phyloP scores from a whole-genome alignment of 2,888 invertebrate genomes.

The Scaptomyza reducta region DNA sequence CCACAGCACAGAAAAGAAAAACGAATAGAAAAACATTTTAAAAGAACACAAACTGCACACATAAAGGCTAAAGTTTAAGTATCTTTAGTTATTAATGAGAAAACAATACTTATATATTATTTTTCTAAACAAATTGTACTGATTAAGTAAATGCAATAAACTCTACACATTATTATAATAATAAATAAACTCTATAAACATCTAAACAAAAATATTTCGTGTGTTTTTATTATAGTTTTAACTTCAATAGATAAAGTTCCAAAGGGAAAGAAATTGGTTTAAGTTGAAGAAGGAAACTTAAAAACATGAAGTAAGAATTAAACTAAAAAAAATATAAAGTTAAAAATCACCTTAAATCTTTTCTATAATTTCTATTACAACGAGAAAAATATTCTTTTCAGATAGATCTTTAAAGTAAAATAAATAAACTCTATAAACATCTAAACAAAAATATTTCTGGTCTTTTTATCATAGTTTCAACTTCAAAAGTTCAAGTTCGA shows the following conservation, averaged over 20 bases:
- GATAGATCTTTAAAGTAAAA: no score
- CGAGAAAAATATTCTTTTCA: no score
- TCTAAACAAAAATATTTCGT: constrained; percentile 33
- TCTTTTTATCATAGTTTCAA: no score
- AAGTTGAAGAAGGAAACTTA: no score
- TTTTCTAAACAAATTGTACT: constrained; percentile 81
- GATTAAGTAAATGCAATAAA: constrained; percentile 81
- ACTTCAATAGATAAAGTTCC: no score
- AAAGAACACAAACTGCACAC: constrained; percentile 24
- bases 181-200: constrained; percentile 65
- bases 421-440: constrained; percentile 66
- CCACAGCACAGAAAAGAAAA: constrained; percentile 14
- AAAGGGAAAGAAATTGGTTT: no score
- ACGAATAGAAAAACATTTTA: not conserved
- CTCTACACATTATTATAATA: constrained; percentile 62
- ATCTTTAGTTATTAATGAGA: constrained; percentile 36
- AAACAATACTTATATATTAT: constrained; percentile 40
- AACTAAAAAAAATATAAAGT: no score
- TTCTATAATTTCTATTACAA: no score
- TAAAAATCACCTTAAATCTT: no score
- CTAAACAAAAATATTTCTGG: constrained; percentile 29
- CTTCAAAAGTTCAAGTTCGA: no score
- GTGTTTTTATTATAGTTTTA: not conserved
- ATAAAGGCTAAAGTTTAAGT: constrained; percentile 43
- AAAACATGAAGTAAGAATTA: no score